phyloP scores from a whole-genome alignment of 2,113 vertebrate genomes.

The Corydoras maculifer region DNA sequence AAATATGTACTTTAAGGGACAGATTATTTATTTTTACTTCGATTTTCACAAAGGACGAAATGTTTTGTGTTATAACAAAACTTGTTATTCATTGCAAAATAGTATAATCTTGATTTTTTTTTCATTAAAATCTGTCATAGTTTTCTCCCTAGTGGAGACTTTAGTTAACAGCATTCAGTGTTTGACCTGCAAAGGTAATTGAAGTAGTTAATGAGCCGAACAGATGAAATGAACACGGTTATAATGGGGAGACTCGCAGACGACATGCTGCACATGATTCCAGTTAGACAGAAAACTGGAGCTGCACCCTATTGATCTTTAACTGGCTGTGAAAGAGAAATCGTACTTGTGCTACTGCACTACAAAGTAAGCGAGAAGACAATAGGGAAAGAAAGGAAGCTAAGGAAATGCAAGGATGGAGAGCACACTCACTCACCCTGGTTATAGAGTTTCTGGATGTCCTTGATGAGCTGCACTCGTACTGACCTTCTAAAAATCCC shows the following conservation, averaged over 20 bases:
- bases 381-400: background rate
- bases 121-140: too few relatives aligned
- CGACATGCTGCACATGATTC: conserved; percentile 12
- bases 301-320: conserved; percentile 34
- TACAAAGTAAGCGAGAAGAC: background rate
- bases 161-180: background rate
- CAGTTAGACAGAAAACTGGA: conserved; percentile 26
- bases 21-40: too few relatives aligned
- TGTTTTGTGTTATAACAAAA: too few relatives aligned
- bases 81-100: too few relatives aligned
- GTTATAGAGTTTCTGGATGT: conserved; percentile 77
- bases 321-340: conserved; percentile 26
- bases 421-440: conserved; percentile 61
- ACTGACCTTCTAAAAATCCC: conserved; percentile 80
- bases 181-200: conserved; percentile 20
- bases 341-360: too few relatives aligned
- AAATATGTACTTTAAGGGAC: too few relatives aligned
- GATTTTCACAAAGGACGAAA: too few relatives aligned
- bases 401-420: background rate
- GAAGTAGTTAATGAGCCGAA: conserved; percentile 35
- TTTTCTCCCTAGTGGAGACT: background rate
- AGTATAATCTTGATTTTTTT: too few relatives aligned
- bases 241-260: conserved; percentile 21
- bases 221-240: conserved; percentile 27
- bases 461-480: conserved; percentile 67